A percentile compares a stretch with the other conserved stretches of the same genome.
Evolutionary conservation across 2,797 vertebrate species (phyloP).

Genomic region (Limosa lapponica): DNA sequence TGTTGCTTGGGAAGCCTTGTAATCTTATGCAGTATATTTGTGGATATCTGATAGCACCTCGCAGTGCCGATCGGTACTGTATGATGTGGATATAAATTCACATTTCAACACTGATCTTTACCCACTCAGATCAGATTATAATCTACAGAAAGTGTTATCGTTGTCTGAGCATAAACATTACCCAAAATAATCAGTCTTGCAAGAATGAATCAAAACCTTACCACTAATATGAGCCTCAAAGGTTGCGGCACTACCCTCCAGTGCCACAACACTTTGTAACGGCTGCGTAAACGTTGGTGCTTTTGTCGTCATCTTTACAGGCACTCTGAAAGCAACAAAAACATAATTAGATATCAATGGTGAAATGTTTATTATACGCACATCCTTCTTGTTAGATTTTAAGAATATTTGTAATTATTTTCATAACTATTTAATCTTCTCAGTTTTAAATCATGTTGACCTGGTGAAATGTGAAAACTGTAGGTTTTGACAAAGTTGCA

Average conservation of each 20-base stretch:
- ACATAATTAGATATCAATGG: neutral
- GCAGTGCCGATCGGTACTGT: neutral
- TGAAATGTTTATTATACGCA: neutral
- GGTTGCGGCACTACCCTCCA: conserved; percentile 98
- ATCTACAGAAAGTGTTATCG: accelerated
- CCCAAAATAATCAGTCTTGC: neutral
- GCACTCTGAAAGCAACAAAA: conserved; percentile 85
- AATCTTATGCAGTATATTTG: neutral
- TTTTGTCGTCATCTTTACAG: conserved; percentile 91
- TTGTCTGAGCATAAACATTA: neutral
- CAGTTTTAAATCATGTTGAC: neutral
- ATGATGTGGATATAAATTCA: neutral
- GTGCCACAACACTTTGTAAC: conserved; percentile 96
- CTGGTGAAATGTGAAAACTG: neutral
- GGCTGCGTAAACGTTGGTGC: conserved; percentile 97
- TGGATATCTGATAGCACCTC: neutral
- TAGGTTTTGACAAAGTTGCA: neutral
- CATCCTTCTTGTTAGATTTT: neutral
- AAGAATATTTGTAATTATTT: neutral
- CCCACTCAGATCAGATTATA: neutral
- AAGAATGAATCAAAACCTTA: conserved; percentile 77
- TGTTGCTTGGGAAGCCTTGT: neutral
- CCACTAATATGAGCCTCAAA: conserved; percentile 98
- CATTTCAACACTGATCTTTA: neutral
- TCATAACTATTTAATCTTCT: neutral